phyloP scores from a whole-genome alignment of 2,113 vertebrate genomes.

The Ploceus nigricollis region DNA sequence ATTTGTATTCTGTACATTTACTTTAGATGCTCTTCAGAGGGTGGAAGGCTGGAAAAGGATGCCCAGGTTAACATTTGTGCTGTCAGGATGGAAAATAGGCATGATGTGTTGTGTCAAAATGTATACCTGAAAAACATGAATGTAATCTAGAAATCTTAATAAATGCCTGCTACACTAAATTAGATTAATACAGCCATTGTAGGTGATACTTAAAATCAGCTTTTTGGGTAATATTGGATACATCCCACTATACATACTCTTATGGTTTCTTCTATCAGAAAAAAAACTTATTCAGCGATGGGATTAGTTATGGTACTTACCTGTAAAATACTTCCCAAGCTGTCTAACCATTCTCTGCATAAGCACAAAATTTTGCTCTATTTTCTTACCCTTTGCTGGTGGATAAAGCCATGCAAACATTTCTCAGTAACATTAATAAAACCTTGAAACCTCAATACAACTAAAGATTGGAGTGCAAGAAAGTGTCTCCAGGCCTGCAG shows the following conservation, averaged over 20 bases:
- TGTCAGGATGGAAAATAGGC: background rate
- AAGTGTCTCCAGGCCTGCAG: background rate
- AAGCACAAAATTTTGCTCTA: background rate
- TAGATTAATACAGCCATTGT: background rate
- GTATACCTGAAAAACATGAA: background rate
- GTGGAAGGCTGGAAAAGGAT: background rate
- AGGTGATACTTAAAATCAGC: background rate
- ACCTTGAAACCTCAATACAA: background rate
- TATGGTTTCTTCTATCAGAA: background rate
- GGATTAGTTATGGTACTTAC: background rate
- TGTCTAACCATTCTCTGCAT: background rate
- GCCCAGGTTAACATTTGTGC: background rate
- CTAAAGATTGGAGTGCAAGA: accelerated
- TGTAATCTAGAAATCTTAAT: background rate
- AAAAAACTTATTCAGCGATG: background rate
- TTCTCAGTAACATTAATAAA: background rate
- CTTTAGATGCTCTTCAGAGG: background rate
- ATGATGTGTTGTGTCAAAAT: background rate
- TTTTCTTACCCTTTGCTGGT: background rate
- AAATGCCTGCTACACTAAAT: background rate
- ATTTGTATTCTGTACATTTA: accelerated
- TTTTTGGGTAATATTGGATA: background rate
- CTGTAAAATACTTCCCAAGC: background rate
- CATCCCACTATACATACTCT: background rate
- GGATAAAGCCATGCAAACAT: background rate